phyloP scores from a whole-genome alignment of 2,797 vertebrate species.

The Buphagus erythrorhynchus region DNA sequence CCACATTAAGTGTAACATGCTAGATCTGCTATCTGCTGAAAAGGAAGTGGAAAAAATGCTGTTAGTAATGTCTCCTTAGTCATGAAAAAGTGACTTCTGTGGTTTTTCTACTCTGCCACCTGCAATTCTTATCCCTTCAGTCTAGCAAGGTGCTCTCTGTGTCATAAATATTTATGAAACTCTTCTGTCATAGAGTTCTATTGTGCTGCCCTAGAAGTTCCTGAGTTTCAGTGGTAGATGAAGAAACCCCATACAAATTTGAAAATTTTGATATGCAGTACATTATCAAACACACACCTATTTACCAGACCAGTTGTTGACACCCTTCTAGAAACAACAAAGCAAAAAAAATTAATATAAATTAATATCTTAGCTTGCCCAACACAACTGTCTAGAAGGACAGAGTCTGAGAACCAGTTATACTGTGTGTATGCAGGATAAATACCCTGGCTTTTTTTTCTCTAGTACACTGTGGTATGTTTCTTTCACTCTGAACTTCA shows the following conservation, averaged over 20 bases:
- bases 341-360: background rate
- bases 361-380: background rate
- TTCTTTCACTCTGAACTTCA: background rate
- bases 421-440: background rate
- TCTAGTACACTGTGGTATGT: no score
- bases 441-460: background rate
- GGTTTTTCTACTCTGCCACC: background rate
- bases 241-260: background rate
- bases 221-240: background rate
- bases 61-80: background rate
- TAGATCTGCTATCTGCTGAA: background rate
- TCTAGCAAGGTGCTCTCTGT: background rate
- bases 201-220: background rate
- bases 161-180: background rate
- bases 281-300: background rate
- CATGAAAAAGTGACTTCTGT: background rate
- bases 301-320: background rate
- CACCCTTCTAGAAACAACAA: background rate
- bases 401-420: background rate
- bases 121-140: background rate
- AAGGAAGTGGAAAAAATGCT: background rate
- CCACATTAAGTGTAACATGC: background rate
- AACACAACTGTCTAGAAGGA: background rate
- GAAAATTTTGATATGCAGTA: background rate
- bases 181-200: background rate